A percentile compares a stretch with the other conserved stretches of the same genome.
Conservation (phyloP, 2,113 vertebrate species). For the Nesospiza acunhae region DNA sequence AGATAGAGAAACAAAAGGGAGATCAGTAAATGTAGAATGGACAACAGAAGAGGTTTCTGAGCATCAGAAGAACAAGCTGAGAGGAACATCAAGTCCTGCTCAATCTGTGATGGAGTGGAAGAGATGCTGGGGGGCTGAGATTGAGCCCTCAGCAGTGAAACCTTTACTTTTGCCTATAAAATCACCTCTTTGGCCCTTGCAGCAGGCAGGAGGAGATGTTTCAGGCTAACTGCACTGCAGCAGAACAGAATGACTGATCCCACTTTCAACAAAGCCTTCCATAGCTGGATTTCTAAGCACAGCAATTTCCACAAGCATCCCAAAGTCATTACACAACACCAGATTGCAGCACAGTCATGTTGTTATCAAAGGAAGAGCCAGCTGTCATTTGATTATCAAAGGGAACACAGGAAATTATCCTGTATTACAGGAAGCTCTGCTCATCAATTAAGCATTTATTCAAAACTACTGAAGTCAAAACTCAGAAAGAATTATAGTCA, state of each 20-base stretch:
- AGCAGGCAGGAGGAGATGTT: background rate
- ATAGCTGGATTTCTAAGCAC: background rate
- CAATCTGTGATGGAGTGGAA: background rate
- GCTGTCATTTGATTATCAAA: slow-evolving; percentile 31
- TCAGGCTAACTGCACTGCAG: background rate
- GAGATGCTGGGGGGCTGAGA: background rate
- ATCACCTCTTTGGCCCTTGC: background rate
- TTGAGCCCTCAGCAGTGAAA: background rate
- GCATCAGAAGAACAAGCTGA: background rate
- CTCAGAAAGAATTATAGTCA: background rate
- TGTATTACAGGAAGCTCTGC: background rate
- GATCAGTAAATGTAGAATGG: background rate
- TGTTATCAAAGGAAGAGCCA: slow-evolving; percentile 2
- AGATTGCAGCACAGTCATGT: background rate
- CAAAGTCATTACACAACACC: background rate
- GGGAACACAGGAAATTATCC: slow-evolving; percentile 17
- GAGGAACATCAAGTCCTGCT: background rate
- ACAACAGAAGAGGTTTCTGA: background rate
- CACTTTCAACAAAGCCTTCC: background rate
- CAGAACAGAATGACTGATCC: background rate
- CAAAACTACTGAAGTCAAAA: background rate
- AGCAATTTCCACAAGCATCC: background rate
- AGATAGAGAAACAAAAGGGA: background rate
- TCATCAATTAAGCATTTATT: slow-evolving; percentile 5
- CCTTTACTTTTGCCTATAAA: background rate